Conservation (phyloP, 2,797 vertebrate species). For the Otus scops region DNA sequence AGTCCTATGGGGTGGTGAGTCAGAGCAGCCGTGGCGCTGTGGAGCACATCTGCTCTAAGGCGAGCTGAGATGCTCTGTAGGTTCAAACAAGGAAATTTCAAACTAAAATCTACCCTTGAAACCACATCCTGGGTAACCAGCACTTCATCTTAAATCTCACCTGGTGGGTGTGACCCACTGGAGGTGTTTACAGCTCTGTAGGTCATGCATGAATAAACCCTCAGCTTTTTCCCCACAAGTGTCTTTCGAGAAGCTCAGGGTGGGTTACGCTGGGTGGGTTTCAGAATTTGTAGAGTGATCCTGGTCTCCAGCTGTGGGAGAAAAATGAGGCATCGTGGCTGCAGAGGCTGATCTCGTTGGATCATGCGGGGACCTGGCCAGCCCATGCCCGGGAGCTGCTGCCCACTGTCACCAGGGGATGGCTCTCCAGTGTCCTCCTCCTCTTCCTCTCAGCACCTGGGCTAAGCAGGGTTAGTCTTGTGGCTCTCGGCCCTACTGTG, state of each 20-base stretch:
- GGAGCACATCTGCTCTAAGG: not conserved
- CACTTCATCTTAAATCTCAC: not conserved
- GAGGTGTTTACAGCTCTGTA: not conserved
- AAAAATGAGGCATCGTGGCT: not conserved
- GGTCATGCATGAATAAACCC: not conserved
- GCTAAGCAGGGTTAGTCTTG: not conserved
- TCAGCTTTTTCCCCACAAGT: not conserved
- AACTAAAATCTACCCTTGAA: not conserved
- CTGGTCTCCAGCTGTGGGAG: not conserved
- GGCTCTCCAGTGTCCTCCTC: not conserved
- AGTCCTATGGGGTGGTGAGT: not conserved
- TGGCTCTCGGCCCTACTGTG: accelerated
- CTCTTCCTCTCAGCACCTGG: not conserved
- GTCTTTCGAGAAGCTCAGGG: not conserved
- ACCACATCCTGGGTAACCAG: not conserved
- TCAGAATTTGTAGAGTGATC: not conserved
- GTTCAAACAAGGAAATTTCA: not conserved
- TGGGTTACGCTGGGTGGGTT: not conserved
- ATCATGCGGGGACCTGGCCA: accelerated
- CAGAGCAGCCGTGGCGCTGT: accelerated
- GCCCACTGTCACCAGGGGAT: not conserved
- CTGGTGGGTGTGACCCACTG: accelerated
- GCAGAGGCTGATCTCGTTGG: not conserved
- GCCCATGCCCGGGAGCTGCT: not conserved
- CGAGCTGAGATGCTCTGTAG: not conserved